Evolutionary conservation across 1,140 invertebrate species (phyloP), one percentile per base, ranked within the genome.

Genomic region (Medauroidea extradentata): DNA sequence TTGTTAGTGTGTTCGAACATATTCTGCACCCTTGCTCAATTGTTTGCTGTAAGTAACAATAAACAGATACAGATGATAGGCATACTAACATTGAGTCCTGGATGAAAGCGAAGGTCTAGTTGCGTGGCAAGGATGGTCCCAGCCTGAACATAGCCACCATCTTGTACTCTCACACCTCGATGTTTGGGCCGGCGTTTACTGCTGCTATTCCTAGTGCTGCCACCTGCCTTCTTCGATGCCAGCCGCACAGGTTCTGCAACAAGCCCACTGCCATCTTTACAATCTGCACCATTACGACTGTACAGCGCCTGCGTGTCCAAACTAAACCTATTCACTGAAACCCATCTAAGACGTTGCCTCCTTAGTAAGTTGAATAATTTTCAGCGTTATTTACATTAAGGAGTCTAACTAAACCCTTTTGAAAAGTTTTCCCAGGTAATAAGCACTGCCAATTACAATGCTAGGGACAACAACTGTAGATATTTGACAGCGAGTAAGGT

Each of bases 221-320:
- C 52, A 41, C 52, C 27, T 9, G 52, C n/a, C n/a, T 53, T 53
- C 27, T 53, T 53, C 0, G 52, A 53, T 24, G 52, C 52, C 52
- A 27, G 39, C 21, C 52, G 19, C 21, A 53, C 27, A 5, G 27
- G 21, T 8, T 50, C 48, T 25, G 48, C n/a, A n/a, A n/a, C n/a
- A n/a, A n/a, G n/a, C n/a, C n/a, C n/a, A n/a, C n/a, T n/a, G n/a
- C n/a, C n/a, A n/a, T n/a, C n/a, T n/a, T n/a, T n/a, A n/a, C n/a
- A n/a, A n/a, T n/a, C n/a, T n/a, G n/a, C n/a, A n/a, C n/a, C n/a
- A n/a, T n/a, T n/a, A n/a, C n/a, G n/a, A n/a, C n/a, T n/a, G n/a
- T n/a, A n/a, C n/a, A n/a, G n/a, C n/a, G n/a, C n/a, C n/a, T n/a
- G n/a, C n/a, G n/a, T n/a, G n/a, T n/a, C n/a, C n/a, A n/a, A n/a